Evolutionary conservation across 2,113 vertebrate genomes (phyloP), one percentile per base, ranked within the genome.

Genomic region (Bufo bufo): DNA sequence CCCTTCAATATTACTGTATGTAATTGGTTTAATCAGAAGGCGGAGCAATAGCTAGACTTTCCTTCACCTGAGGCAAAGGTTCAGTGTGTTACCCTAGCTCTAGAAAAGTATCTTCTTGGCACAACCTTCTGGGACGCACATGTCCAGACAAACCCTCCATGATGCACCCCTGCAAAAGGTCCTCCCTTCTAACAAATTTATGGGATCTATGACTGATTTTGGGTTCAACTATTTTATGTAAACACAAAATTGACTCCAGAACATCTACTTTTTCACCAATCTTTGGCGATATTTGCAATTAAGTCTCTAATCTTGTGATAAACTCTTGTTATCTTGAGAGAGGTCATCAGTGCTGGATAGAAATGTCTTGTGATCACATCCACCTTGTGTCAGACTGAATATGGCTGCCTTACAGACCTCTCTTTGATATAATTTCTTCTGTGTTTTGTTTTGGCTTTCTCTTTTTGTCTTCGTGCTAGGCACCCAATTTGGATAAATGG

Each of bases 401-500:
- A 69, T 54, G 65, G 63, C 82, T 43, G 6, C 74, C 75, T 86
- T 49, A 49, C 33, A 65, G 87, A 86, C 33, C 61, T 84, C 59
- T 78, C 49, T 84, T 61, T 89, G 87, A 89, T 66, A 16, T 88
- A 75, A 91, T 82, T 81, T 93, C 88, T 93, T 92, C 90, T 92
- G 92, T 92, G 90, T 93, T 91, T 90, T 91, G 85, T 89, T 85
- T 89, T 89, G 87, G 89, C 90, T 90, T 88, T 89, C 88, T 89
- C 88, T 92, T 86, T 92, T 87, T 85, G 87, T 90, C 92, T 89
- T 17, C 90, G 89, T 90, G 65, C 84, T 93, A 95, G 94, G 92
- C 91, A 90, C 92, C 94, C 92, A 93, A 94, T 94, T 93, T 95
- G 94, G 94, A 95, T 93, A 95, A 95, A 92, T 95, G 94, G 94